Evolutionary conservation across 2,113 vertebrate genomes (phyloP).

Genomic region (Archocentrus centrarchus): DNA sequence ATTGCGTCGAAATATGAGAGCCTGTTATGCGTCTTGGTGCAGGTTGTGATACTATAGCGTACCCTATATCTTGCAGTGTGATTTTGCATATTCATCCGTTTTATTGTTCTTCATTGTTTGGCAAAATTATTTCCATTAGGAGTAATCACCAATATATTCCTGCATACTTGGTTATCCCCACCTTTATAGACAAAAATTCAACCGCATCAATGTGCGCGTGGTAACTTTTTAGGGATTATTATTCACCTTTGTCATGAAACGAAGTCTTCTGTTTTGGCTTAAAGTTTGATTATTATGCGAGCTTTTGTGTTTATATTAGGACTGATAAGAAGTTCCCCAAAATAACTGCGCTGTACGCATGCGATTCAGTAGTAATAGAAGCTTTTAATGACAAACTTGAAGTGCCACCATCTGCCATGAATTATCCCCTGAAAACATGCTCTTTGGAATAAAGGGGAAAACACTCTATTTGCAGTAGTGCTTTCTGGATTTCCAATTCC

Average conservation of each 20-base stretch:
- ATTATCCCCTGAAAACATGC: neutral
- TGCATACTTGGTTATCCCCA: neutral
- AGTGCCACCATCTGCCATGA: neutral
- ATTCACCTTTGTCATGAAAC: neutral
- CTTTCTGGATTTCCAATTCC: neutral
- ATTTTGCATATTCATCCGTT: neutral
- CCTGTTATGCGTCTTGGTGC: neutral
- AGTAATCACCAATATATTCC: neutral
- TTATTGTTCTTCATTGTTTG: neutral
- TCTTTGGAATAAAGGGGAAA: neutral
- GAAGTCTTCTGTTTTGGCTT: neutral
- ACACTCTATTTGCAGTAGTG: neutral
- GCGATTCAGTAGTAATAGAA: neutral
- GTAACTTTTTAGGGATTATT: neutral
- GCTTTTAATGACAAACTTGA: neutral
- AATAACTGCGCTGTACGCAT: neutral
- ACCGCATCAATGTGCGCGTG: neutral
- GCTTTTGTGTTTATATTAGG: neutral
- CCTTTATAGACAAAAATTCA: neutral
- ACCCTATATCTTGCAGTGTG: neutral
- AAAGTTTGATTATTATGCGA: neutral
- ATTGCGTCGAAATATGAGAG: slow-evolving; percentile 29
- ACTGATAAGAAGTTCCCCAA: neutral
- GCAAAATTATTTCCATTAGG: neutral
- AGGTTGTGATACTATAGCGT: neutral